Evolutionary conservation across 2,888 invertebrate genomes (phyloP).

Genomic region (Chalcosyrphus nemorum): DNA sequence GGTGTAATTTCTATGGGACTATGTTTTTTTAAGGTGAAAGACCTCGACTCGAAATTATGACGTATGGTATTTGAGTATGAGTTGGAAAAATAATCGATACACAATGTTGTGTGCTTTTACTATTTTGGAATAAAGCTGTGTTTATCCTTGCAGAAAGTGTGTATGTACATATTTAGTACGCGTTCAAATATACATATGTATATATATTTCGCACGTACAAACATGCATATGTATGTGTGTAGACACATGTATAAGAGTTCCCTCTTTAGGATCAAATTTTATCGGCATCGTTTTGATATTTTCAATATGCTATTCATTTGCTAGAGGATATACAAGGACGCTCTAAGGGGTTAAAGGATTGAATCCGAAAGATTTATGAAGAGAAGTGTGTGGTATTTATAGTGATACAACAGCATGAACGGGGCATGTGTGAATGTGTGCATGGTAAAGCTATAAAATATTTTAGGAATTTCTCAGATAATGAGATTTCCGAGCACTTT

Average conservation of each 20-base stretch:
- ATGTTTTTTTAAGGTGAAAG: slow-evolving; percentile 13
- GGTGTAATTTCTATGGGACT: not conserved
- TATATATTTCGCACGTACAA: not conserved
- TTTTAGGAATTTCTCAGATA: slow-evolving; percentile 56
- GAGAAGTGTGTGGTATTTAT: slow-evolving; percentile 41
- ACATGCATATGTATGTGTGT: not conserved
- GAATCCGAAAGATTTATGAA: slow-evolving; percentile 48
- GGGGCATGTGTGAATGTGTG: not conserved
- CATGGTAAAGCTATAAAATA: slow-evolving; percentile 38
- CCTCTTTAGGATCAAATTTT: slow-evolving; percentile 48
- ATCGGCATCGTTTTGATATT: slow-evolving; percentile 51
- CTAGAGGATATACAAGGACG: slow-evolving; percentile 9
- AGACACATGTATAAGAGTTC: not conserved
- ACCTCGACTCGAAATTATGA: slow-evolving; percentile 40
- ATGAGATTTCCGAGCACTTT: slow-evolving; percentile 46
- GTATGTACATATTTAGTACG: not conserved
- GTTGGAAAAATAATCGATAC: slow-evolving; percentile 37
- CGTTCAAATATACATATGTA: not conserved
- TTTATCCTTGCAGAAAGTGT: not conserved
- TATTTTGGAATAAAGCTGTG: not conserved
- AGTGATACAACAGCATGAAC: slow-evolving; percentile 26
- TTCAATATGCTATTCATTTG: slow-evolving; percentile 64
- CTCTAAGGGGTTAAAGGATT: slow-evolving; percentile 50
- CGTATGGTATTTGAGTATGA: not conserved
- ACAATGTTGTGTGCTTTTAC: slow-evolving; percentile 8